These are phyloP conservation scores for Eumaeus atala DNA, from an alignment of 1,140 invertebrate genomes.

Conservation along the genomic window DNA sequence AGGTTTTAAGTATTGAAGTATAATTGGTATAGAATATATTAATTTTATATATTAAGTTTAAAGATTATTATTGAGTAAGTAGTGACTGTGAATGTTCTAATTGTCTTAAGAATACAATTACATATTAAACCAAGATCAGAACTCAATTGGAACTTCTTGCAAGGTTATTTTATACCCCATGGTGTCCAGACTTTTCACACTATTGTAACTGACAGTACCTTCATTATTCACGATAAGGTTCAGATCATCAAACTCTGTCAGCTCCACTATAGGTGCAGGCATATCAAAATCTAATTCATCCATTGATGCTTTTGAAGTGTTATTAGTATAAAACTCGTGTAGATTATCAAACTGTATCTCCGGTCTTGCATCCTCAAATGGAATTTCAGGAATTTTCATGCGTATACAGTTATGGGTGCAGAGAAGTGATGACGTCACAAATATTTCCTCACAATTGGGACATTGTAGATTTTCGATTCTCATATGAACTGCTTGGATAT, in stretches of 20 bases:
- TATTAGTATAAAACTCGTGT: slow-evolving; percentile 30
- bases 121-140: slow-evolving; percentile 26
- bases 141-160: slow-evolving; percentile 60
- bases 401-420: slow-evolving; percentile 46
- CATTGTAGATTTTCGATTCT: slow-evolving; percentile 28
- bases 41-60: no score
- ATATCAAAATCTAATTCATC: slow-evolving; percentile 55
- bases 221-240: slow-evolving; percentile 19
- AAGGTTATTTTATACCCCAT: slow-evolving; percentile 39
- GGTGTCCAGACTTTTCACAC: background rate
- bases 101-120: background rate
- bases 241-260: slow-evolving; percentile 35
- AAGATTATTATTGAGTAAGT: no score
- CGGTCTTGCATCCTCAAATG: slow-evolving; percentile 41
- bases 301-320: slow-evolving; percentile 28
- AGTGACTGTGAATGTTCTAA: background rate
- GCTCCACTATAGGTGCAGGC: slow-evolving; percentile 43
- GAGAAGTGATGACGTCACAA: slow-evolving; percentile 44
- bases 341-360: slow-evolving; percentile 46
- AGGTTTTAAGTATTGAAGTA: no score
- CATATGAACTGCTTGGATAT: slow-evolving; percentile 35
- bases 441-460: slow-evolving; percentile 45
- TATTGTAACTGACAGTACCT: slow-evolving; percentile 7
- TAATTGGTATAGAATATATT: no score
- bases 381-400: slow-evolving; percentile 38